These are phyloP conservation scores for Tubulanus polymorphus DNA, from an alignment of 2,888 invertebrate genomes.

Conservation along the genomic window DNA sequence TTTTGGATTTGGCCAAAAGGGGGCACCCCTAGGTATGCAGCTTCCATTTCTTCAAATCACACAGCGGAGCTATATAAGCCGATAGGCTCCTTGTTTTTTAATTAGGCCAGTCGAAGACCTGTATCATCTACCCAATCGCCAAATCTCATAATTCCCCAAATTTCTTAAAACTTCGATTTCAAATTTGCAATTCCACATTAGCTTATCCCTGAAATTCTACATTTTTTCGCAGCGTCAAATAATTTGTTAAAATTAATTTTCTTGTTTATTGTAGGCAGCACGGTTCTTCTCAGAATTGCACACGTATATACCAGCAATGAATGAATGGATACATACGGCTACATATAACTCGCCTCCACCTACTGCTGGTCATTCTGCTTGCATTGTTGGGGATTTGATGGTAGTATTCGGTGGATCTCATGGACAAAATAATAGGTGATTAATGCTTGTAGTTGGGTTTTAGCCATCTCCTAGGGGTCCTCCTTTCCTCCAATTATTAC, in stretches of 20 bases:
- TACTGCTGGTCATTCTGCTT: conserved; percentile 89
- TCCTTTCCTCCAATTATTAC: background rate
- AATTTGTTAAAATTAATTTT: background rate
- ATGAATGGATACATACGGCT: conserved; percentile 64
- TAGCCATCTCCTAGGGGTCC: background rate
- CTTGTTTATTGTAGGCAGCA: conserved; percentile 59
- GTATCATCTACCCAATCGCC: no score
- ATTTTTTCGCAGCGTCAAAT: no score
- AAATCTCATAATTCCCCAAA: no score
- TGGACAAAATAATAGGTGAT: conserved; percentile 39
- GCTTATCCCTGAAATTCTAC: no score
- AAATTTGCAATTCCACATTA: no score
- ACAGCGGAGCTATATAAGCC: no score
- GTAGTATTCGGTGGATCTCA: conserved; percentile 57
- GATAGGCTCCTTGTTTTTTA: no score
- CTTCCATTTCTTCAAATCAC: no score
- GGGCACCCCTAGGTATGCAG: no score
- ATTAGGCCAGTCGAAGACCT: no score
- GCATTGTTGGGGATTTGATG: conserved; percentile 62
- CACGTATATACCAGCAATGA: conserved; percentile 74
- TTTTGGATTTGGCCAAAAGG: no score
- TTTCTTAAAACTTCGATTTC: no score
- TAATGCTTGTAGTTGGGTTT: background rate
- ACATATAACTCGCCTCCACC: conserved; percentile 62
- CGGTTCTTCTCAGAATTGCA: conserved; percentile 90